Evolutionary conservation across 2,888 invertebrate species (phyloP).

Genomic region (Stenodema calcarata): DNA sequence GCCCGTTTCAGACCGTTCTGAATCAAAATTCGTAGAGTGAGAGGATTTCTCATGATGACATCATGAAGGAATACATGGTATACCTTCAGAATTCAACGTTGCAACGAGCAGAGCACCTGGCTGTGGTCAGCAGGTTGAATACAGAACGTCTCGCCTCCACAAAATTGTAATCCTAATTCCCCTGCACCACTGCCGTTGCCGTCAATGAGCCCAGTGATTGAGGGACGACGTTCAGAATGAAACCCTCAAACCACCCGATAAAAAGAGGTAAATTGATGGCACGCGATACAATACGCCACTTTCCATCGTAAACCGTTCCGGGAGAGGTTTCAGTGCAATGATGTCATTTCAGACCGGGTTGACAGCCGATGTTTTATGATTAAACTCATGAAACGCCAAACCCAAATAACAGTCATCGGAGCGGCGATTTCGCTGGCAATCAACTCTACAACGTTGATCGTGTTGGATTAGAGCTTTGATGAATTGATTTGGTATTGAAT

Average conservation of each 20-base stretch:
- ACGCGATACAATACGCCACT: conserved; percentile 13
- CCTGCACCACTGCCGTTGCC: neutral
- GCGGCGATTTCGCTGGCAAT: neutral
- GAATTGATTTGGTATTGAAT: too few species aligned
- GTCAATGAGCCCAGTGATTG: conserved; percentile 13
- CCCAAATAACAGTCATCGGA: neutral
- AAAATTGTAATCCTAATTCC: neutral
- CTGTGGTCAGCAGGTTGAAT: neutral
- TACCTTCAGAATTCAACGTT: too few species aligned
- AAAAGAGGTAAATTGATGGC: conserved; percentile 1
- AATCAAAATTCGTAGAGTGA: too few species aligned
- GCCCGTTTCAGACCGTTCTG: too few species aligned
- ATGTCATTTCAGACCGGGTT: neutral
- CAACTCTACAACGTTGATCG: neutral
- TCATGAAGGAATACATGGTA: too few species aligned
- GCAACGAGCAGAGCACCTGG: too few species aligned
- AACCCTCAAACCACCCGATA: neutral
- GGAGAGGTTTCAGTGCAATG: neutral
- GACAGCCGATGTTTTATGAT: neutral
- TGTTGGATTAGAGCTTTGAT: neutral
- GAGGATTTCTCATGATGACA: too few species aligned
- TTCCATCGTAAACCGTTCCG: neutral
- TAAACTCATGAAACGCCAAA: neutral
- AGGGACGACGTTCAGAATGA: neutral
- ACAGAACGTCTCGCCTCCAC: neutral